phyloP scores from a whole-genome alignment of 2,113 vertebrate species.

The Lepus americanus region DNA sequence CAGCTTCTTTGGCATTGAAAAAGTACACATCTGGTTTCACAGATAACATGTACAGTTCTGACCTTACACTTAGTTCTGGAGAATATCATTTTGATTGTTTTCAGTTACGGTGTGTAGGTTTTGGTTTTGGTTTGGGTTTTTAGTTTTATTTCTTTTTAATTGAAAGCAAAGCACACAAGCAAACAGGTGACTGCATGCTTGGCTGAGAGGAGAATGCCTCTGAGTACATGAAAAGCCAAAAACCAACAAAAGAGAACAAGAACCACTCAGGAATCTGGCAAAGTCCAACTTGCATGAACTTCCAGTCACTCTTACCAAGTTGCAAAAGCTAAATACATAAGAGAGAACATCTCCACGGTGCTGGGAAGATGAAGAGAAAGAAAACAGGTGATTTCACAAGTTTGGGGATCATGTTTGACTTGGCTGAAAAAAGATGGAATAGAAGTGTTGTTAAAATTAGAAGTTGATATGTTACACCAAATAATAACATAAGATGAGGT shows the following conservation, averaged over 20 bases:
- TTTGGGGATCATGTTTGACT: neutral
- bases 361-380: conserved; percentile 43
- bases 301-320: conserved; percentile 1
- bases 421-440: neutral
- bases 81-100: conserved; percentile 50
- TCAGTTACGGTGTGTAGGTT: neutral
- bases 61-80: neutral
- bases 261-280: neutral
- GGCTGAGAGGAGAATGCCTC: neutral
- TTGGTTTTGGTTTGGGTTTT: neutral
- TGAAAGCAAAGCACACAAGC: neutral
- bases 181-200: neutral
- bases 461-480: neutral
- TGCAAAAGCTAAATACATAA: conserved; percentile 8
- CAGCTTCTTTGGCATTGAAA: conserved; percentile 29
- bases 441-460: neutral
- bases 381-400: conserved; percentile 2
- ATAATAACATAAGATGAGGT: neutral
- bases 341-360: neutral
- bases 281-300: conserved; percentile 42
- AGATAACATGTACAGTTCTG: neutral
- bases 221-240: neutral
- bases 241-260: neutral
- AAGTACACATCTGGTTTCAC: neutral
- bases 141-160: too few relatives aligned